Base-by-base conservation (phyloP, 2,797 vertebrate genomes). In the Simalia tracyae region DNA sequence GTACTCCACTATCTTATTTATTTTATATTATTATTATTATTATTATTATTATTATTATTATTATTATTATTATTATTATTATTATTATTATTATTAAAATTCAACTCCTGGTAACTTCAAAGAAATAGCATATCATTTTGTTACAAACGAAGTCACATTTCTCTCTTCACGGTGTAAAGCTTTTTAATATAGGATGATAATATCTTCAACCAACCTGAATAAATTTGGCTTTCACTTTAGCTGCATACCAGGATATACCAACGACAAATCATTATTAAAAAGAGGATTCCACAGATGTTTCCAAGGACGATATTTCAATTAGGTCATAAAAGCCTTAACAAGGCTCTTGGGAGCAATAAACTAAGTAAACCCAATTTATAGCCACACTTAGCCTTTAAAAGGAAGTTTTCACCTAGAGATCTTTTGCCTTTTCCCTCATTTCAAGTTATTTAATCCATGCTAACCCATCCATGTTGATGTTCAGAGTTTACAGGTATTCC, bases 291-390 rank as follows among this genome's bases (percentile, higher is more conserved):
- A 12, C 22, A 17, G n/a, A 84, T 56, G 60, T 64, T 88, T 84
- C 84, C 46, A 84, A 89, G 59, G 72, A 63, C 68, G 63, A 63
- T 84, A 64, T 88, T 88, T 92, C 90, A 87, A 60, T 46, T 92
- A 56, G 42, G 5, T 19, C 31, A 64, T 81, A 84, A 92, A 92
- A 91, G 22, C 57, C 19, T 12, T 63, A 88, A 88, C 12, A 56
- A 50, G 57, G 2, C 57, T 61, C 66, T 76, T 31, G 66, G 36
- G 85, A 64, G 72, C 60, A 64, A 88, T 88, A 88, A 88, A 63
- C 50, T 24, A 88, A 91, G 86, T 54, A 88, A 91, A 64, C 59
- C 22, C 57, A 91, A 54, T 88, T 88, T 61, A 88, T 61, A 91
- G 86, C 86, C 57, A 56, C 22, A 31, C 57, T n/a, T 50, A 61